phyloP scores from a whole-genome alignment of 2,797 vertebrate genomes.

The Dicrostonyx torquatus region DNA sequence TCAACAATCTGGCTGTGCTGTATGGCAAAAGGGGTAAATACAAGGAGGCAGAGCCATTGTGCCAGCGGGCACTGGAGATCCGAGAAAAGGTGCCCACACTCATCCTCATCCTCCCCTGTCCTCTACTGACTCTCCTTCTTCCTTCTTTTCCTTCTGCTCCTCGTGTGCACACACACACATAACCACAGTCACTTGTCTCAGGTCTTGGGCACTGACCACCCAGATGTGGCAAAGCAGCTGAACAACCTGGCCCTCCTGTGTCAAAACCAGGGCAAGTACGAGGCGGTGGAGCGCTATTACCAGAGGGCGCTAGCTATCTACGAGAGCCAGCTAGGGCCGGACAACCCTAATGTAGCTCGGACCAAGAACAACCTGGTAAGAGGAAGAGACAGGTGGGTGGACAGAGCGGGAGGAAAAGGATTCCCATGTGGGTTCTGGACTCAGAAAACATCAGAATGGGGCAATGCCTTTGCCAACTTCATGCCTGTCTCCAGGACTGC shows the following conservation, averaged over 20 bases:
- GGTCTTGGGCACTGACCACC: conserved; percentile 97
- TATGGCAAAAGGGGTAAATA: conserved; percentile 99
- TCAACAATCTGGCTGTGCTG: conserved; percentile 98
- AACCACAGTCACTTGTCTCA: conserved; percentile 72
- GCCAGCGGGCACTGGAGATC: conserved; percentile 98
- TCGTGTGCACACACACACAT: accelerated
- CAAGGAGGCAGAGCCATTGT: conserved; percentile 97
- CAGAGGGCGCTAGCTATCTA: conserved; percentile 98
- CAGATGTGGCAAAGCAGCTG: conserved; percentile 98
- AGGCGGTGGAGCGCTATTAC: conserved; percentile 98
- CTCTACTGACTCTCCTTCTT: not conserved
- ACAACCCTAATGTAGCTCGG: conserved; percentile 97
- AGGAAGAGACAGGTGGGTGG: not conserved
- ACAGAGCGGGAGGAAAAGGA: not conserved
- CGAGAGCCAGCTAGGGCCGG: conserved; percentile 93
- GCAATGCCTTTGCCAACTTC: not conserved
- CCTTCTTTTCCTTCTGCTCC: not conserved
- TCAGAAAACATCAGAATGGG: not conserved
- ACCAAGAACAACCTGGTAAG: conserved; percentile 98
- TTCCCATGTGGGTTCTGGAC: not conserved
- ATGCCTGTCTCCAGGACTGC: not conserved
- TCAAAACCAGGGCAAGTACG: conserved; percentile 99
- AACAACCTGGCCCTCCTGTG: conserved; percentile 98
- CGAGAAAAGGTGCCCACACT: conserved; percentile 93
- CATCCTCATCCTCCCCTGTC: not conserved